A percentile compares a stretch with the other conserved stretches of the same genome.
Evolutionary conservation across 2,113 vertebrate species (phyloP).

Genomic region (Speoplatyrhinus poulsoni): DNA sequence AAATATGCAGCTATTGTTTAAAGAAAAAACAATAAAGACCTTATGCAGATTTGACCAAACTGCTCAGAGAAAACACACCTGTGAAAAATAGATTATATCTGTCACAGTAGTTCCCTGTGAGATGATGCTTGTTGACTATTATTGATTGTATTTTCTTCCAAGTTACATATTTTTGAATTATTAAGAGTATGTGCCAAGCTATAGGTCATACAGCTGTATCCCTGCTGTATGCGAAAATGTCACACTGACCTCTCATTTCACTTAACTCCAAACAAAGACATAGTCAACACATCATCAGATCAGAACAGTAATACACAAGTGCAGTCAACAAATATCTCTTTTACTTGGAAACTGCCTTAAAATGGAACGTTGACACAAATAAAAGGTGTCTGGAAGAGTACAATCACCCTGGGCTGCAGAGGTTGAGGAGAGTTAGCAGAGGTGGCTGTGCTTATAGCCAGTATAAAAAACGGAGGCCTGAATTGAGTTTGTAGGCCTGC

Average conservation of each 20-base stretch:
- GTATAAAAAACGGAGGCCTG: slow-evolving; percentile 64
- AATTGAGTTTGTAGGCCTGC: slow-evolving; percentile 63
- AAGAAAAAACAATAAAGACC: too few species aligned
- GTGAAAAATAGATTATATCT: slow-evolving; percentile 58
- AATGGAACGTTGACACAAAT: slow-evolving; percentile 56
- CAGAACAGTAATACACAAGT: not conserved
- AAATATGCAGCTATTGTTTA: too few species aligned
- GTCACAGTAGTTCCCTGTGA: slow-evolving; percentile 53
- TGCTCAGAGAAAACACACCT: slow-evolving; percentile 63
- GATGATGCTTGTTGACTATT: slow-evolving; percentile 47
- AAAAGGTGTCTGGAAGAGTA: slow-evolving; percentile 51
- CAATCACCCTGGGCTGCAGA: slow-evolving; percentile 47
- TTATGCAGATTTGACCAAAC: slow-evolving; percentile 47
- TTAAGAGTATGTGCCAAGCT: not conserved
- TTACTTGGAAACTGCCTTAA: slow-evolving; percentile 33
- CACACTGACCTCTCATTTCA: not conserved
- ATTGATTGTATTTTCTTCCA: slow-evolving; percentile 16
- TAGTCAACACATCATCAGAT: not conserved
- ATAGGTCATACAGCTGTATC: not conserved
- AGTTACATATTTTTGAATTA: slow-evolving; percentile 13
- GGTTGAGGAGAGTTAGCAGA: slow-evolving; percentile 65
- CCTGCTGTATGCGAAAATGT: not conserved
- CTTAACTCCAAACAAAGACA: not conserved
- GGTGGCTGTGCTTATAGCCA: slow-evolving; percentile 57
- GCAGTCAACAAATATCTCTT: slow-evolving; percentile 2